phyloP scores from a whole-genome alignment of 2,113 vertebrate genomes.

The Corydoras sp. region DNA sequence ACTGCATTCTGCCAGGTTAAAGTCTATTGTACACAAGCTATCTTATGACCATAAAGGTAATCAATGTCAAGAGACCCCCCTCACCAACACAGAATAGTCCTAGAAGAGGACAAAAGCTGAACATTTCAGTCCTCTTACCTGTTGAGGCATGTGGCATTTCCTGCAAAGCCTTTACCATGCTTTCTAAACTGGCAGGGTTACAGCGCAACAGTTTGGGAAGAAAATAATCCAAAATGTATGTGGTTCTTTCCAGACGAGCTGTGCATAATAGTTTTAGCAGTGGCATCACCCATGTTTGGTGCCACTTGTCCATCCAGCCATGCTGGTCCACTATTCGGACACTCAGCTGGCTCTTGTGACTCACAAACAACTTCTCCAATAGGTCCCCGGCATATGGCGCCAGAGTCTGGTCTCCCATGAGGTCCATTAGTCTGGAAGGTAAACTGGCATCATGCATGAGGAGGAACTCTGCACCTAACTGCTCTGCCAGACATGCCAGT shows the following conservation, averaged over 20 bases:
- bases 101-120: too few relatives aligned
- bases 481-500: conserved; percentile 80
- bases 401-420: conserved; percentile 87
- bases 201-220: conserved; percentile 85
- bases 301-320: conserved; percentile 78
- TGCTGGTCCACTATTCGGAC: conserved; percentile 12
- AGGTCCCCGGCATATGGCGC: conserved; percentile 88
- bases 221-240: conserved; percentile 88
- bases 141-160: conserved; percentile 60
- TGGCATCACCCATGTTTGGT: conserved; percentile 82
- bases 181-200: conserved; percentile 78
- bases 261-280: conserved; percentile 79
- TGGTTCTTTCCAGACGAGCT: conserved; percentile 77
- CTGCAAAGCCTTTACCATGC: conserved; percentile 85
- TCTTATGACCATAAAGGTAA: too few relatives aligned
- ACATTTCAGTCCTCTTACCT: conserved; percentile 58
- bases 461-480: conserved; percentile 72
- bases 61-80: too few relatives aligned
- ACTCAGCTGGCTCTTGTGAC: conserved; percentile 76
- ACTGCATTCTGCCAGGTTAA: too few relatives aligned
- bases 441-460: conserved; percentile 72
- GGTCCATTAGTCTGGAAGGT: conserved; percentile 71
- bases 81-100: too few relatives aligned
- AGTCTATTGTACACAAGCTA: too few relatives aligned
- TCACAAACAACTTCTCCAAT: conserved; percentile 86